Percentiles rank a stretch among this genome's conserved stretches.
Conservation (phyloP, 2,888 invertebrate species). For the Ryuthela nishihirai region DNA sequence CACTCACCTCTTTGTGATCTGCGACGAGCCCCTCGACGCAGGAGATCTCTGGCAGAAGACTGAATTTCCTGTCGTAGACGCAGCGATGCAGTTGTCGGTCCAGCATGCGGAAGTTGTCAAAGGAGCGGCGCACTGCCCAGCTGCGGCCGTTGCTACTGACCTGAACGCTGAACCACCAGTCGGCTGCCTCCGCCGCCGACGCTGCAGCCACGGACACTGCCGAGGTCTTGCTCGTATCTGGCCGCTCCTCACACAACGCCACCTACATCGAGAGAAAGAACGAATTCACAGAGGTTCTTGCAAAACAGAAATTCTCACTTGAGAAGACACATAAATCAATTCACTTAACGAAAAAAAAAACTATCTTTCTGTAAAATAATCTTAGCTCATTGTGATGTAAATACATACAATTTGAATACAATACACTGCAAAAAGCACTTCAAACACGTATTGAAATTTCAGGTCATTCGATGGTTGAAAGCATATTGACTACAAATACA, state of each 20-base stretch:
- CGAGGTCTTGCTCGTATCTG: constrained; percentile 9
- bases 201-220: not conserved
- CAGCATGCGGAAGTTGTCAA: constrained; percentile 80
- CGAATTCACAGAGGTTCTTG: too few relatives aligned
- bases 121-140: constrained; percentile 80
- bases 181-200: not conserved
- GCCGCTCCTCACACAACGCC: constrained; percentile 11
- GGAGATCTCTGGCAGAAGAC: constrained; percentile 18
- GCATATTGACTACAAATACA: too few relatives aligned
- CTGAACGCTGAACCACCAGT: constrained; percentile 24
- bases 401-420: too few relatives aligned
- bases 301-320: too few relatives aligned
- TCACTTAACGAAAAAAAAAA: too few relatives aligned
- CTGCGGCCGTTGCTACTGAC: constrained; percentile 57
- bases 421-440: too few relatives aligned
- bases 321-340: too few relatives aligned
- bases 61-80: constrained; percentile 85
- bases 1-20: not conserved
- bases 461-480: too few relatives aligned
- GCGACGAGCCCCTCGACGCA: not conserved
- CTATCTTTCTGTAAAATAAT: too few relatives aligned
- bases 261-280: constrained; percentile 13
- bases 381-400: too few relatives aligned
- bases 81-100: constrained; percentile 94
- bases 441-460: too few relatives aligned